phyloP scores from a whole-genome alignment of 2,113 vertebrate genomes.

The Gadus macrocephalus region DNA sequence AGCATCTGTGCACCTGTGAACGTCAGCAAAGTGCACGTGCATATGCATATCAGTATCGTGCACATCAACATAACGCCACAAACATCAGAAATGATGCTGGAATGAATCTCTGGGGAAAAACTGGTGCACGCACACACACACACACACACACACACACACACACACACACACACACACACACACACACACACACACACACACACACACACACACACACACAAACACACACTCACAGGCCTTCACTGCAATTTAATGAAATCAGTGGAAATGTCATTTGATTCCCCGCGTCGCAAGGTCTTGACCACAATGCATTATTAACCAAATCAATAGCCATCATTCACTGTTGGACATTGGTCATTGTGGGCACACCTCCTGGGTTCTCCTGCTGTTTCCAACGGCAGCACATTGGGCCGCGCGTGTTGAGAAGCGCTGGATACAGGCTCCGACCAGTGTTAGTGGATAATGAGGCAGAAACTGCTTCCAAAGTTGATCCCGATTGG shows the following conservation, averaged over 20 bases:
- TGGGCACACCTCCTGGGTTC: background rate
- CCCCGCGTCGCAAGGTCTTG: slow-evolving; percentile 3
- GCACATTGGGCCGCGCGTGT: background rate
- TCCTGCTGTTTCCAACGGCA: background rate
- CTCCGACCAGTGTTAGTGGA: no score
- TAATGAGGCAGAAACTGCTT: no score
- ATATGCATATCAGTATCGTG: no score
- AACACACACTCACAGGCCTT: background rate
- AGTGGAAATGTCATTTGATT: slow-evolving; percentile 23
- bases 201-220: background rate
- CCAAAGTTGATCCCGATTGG: no score
- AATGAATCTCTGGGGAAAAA: no score
- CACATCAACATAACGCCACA: no score
- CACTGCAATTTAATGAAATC: background rate
- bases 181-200: background rate
- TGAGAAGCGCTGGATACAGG: background rate
- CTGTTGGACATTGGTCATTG: background rate
- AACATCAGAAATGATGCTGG: no score
- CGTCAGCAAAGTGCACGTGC: no score
- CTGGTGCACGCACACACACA: background rate
- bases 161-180: background rate
- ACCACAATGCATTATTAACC: slow-evolving; percentile 29
- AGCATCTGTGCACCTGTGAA: no score
- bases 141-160: background rate
- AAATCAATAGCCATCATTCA: slow-evolving; percentile 18